phyloP scores from a whole-genome alignment of 2,113 vertebrate species.

The Halcyon malimbica region DNA sequence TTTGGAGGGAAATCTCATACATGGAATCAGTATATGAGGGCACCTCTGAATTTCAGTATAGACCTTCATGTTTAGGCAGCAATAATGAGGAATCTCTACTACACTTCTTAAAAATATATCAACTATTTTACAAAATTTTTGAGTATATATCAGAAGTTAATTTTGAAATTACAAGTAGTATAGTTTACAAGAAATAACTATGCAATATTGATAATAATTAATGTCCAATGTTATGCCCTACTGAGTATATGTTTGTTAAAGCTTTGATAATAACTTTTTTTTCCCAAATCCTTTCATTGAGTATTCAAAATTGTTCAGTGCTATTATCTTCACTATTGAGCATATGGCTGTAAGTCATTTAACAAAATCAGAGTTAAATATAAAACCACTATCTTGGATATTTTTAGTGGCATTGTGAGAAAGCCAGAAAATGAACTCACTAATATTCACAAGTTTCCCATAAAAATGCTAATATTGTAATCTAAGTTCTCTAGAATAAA shows the following conservation, averaged over 20 bases:
- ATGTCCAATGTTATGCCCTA: background rate
- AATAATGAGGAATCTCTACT: background rate
- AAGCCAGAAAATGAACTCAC: background rate
- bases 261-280: background rate
- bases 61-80: background rate
- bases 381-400: background rate
- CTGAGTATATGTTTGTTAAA: background rate
- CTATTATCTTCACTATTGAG: background rate
- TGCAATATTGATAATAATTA: background rate
- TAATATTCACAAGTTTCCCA: background rate
- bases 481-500: background rate
- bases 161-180: background rate
- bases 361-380: background rate
- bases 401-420: background rate
- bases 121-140: background rate
- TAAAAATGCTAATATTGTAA: background rate
- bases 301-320: background rate
- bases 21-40: background rate
- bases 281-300: background rate
- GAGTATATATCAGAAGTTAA: background rate
- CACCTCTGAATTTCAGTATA: background rate
- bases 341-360: background rate
- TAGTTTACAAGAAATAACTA: background rate
- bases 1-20: background rate
- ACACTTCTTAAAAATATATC: background rate